Percentiles rank a stretch among this genome's conserved stretches.
phyloP scores from a whole-genome alignment of 2,797 vertebrate species.

The Gymnoscopelus braueri region DNA sequence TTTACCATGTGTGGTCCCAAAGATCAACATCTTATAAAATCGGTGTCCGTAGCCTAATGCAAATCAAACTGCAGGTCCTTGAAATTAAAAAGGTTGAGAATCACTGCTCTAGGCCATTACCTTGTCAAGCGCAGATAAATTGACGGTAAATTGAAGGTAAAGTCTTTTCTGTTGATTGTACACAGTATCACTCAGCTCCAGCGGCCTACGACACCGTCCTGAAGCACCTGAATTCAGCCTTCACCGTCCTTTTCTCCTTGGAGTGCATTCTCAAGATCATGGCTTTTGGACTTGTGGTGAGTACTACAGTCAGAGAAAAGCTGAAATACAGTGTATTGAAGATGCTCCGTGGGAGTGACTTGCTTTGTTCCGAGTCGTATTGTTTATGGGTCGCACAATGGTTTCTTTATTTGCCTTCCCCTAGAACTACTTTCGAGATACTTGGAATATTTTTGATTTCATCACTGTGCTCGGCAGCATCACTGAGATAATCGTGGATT shows the following conservation, averaged over 20 bases:
- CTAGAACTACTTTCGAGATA: slow-evolving; percentile 98
- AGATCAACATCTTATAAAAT: no score
- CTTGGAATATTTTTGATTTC: slow-evolving; percentile 99
- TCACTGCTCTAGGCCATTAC: not conserved
- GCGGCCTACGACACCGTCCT: slow-evolving; percentile 92
- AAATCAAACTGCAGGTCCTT: no score
- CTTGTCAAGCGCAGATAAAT: not conserved
- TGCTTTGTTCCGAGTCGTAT: not conserved
- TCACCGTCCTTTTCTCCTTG: slow-evolving; percentile 97
- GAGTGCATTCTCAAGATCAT: slow-evolving; percentile 97
- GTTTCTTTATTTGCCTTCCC: slow-evolving; percentile 11
- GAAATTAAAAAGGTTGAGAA: no score
- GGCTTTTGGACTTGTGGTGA: slow-evolving; percentile 94
- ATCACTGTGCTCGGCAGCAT: slow-evolving; percentile 98
- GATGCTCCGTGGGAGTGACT: not conserved
- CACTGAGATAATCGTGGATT: slow-evolving; percentile 95
- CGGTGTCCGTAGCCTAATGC: no score
- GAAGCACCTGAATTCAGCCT: slow-evolving; percentile 96
- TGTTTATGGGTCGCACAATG: not conserved
- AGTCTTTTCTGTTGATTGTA: not conserved
- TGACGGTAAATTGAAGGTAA: no score
- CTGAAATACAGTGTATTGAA: not conserved
- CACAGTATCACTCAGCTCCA: slow-evolving; percentile 94
- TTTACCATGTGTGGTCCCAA: no score
- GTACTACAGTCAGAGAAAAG: slow-evolving; percentile 46